Percentiles rank a stretch among this genome's conserved stretches.
These are phyloP conservation scores for Yponomeuta malinellus DNA, from an alignment of 2,888 invertebrate genomes.

Conservation along the genomic window DNA sequence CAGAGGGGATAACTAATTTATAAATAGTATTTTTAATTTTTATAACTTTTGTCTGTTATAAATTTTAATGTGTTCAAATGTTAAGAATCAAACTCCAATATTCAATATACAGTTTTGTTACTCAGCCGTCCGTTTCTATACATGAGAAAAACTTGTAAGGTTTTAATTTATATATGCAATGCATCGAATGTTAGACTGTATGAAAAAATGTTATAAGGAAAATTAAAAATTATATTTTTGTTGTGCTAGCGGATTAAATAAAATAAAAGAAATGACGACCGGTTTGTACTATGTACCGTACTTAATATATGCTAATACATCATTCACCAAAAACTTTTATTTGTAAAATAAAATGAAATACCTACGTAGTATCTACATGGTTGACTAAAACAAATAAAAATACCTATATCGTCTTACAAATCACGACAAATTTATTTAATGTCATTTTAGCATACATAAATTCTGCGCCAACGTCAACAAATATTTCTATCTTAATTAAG, in stretches of 20 bases:
- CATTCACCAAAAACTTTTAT: too few relatives aligned
- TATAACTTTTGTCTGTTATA: neutral
- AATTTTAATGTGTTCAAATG: neutral
- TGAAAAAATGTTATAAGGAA: neutral
- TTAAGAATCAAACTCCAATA: neutral
- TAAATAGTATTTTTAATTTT: neutral
- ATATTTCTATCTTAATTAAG: too few relatives aligned
- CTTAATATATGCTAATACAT: too few relatives aligned
- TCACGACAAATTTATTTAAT: too few relatives aligned
- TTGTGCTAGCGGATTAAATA: neutral
- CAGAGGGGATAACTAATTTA: neutral
- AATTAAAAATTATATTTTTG: neutral
- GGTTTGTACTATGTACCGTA: neutral
- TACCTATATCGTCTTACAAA: too few relatives aligned
- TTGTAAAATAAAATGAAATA: too few relatives aligned
- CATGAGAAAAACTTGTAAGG: neutral
- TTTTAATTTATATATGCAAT: neutral
- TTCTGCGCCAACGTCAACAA: too few relatives aligned
- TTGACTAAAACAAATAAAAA: too few relatives aligned
- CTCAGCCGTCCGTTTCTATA: slow-evolving; percentile 7
- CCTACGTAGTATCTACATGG: too few relatives aligned
- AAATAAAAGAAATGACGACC: neutral
- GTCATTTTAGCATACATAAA: too few relatives aligned
- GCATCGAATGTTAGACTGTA: neutral
- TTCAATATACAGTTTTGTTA: neutral